Conservation (phyloP, 2,888 invertebrate genomes). For the Neoascia interrupta region DNA sequence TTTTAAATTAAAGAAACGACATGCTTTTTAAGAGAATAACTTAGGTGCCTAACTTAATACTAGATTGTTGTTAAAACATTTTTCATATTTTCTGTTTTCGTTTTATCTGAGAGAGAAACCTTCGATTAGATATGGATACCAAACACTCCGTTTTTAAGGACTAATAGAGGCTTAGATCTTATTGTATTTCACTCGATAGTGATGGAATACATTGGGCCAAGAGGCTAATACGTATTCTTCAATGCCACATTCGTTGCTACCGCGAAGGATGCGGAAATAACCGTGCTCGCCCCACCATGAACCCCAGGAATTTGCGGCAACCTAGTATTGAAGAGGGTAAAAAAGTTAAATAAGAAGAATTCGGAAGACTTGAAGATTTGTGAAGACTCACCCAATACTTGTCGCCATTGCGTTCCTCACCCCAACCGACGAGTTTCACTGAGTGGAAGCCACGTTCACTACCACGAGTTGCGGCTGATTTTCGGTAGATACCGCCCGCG, state of each 20-base stretch:
- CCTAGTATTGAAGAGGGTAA: slow-evolving; percentile 81
- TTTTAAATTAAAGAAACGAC: slow-evolving; percentile 23
- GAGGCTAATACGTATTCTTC: slow-evolving; percentile 93
- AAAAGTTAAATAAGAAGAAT: background rate
- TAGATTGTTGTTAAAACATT: slow-evolving; percentile 70
- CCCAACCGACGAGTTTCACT: slow-evolving; percentile 95
- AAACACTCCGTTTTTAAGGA: slow-evolving; percentile 71
- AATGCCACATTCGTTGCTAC: slow-evolving; percentile 92
- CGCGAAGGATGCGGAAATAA: slow-evolving; percentile 91
- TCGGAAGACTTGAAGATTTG: background rate
- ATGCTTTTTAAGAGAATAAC: slow-evolving; percentile 68
- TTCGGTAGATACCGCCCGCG: slow-evolving; percentile 89
- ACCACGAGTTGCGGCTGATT: slow-evolving; percentile 82
- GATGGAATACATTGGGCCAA: slow-evolving; percentile 81
- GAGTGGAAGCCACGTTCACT: slow-evolving; percentile 89
- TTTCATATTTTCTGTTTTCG: slow-evolving; percentile 34
- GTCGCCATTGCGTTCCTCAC: slow-evolving; percentile 84
- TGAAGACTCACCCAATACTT: slow-evolving; percentile 93
- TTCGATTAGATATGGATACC: slow-evolving; percentile 71
- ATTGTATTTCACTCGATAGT: slow-evolving; percentile 69
- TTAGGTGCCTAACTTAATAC: slow-evolving; percentile 73
- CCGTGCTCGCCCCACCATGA: slow-evolving; percentile 94
- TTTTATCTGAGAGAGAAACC: slow-evolving; percentile 34
- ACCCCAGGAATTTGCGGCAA: slow-evolving; percentile 97
- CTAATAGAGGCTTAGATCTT: slow-evolving; percentile 70